These are phyloP conservation scores for Lasioglossum leucozonium DNA, from an alignment of 2,888 invertebrate genomes.

Conservation along the genomic window DNA sequence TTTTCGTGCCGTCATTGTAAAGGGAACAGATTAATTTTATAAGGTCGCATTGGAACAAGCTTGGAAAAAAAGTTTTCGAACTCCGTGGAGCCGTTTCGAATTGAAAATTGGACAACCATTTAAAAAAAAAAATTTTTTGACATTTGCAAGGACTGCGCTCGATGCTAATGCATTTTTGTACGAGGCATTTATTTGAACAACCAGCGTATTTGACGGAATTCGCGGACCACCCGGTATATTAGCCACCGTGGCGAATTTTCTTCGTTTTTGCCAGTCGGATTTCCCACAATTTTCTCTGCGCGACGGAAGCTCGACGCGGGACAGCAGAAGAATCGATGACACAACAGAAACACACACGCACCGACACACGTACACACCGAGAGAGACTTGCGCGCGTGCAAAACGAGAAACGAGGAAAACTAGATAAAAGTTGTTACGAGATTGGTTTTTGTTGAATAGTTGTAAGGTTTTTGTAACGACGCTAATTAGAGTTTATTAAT, in stretches of 20 bases:
- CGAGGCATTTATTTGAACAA: not conserved
- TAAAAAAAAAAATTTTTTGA: too few species aligned
- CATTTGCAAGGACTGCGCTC: too few species aligned
- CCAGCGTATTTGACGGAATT: not conserved
- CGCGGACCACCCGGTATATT: not conserved
- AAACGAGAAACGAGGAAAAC: slow-evolving; percentile 1
- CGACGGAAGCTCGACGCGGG: slow-evolving; percentile 1
- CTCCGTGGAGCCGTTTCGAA: too few species aligned
- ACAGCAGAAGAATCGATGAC: slow-evolving; percentile 1
- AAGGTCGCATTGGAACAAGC: not conserved
- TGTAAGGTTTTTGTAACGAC: slow-evolving; percentile 83
- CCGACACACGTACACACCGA: not conserved
- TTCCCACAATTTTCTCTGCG: not conserved
- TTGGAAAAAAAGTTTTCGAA: not conserved
- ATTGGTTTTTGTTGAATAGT: slow-evolving; percentile 83
- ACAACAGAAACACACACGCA: not conserved
- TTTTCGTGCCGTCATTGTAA: not conserved
- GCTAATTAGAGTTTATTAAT: slow-evolving; percentile 80
- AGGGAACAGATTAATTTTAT: not conserved
- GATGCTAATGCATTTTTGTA: not conserved
- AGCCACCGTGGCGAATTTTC: not conserved
- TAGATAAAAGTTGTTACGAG: slow-evolving; percentile 78
- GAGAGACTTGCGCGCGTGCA: slow-evolving; percentile 5
- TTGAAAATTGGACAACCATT: too few species aligned
- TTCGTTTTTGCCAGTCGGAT: not conserved